These are phyloP conservation scores for Dryadula phaetusa DNA, from an alignment of 2,888 invertebrate genomes.

Conservation along the genomic window DNA sequence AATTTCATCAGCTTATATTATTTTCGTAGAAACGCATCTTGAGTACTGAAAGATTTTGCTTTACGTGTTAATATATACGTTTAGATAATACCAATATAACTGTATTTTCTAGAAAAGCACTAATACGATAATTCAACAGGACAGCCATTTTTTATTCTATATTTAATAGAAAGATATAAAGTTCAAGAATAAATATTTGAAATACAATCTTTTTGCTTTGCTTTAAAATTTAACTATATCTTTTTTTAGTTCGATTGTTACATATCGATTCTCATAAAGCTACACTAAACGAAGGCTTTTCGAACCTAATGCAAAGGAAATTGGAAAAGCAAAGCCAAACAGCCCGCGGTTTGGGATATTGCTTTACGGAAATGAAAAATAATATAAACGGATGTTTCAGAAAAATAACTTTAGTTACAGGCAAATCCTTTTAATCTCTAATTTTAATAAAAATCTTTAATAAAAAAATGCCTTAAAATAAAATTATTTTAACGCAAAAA, in stretches of 20 bases:
- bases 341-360: slow-evolving; percentile 70
- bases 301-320: slow-evolving; percentile 67
- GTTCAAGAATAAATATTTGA: not conserved
- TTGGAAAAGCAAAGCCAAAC: slow-evolving; percentile 75
- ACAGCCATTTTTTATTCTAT: not conserved
- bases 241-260: not conserved
- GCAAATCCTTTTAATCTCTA: not conserved
- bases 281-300: slow-evolving; percentile 41
- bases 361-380: slow-evolving; percentile 71
- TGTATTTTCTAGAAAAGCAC: not conserved
- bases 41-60: too few species aligned
- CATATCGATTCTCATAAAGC: slow-evolving; percentile 32
- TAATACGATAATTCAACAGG: not conserved
- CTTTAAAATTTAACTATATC: not conserved
- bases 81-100: not conserved
- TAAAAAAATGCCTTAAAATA: too few species aligned
- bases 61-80: too few species aligned
- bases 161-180: not conserved
- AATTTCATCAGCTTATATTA: too few species aligned
- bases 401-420: slow-evolving; percentile 32
- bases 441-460: not conserved
- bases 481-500: too few species aligned
- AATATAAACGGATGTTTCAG: slow-evolving; percentile 43
- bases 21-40: too few species aligned
- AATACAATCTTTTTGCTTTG: not conserved